Evolutionary conservation across 2,113 vertebrate species (phyloP), one percentile per base, ranked within the genome.

Genomic region (Hyla sarda): DNA sequence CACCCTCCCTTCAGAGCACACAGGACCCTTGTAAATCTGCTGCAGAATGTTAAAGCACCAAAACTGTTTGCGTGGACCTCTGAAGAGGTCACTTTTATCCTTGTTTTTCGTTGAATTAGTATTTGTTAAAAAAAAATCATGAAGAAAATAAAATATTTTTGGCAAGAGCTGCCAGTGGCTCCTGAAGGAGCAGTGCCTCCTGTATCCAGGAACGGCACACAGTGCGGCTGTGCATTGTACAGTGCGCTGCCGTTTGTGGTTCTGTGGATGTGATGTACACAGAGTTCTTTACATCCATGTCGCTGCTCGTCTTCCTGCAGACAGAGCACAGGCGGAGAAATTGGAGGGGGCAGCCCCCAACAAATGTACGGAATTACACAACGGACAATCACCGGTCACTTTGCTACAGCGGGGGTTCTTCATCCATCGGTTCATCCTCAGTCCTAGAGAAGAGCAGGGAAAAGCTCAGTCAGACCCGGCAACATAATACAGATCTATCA

Each of bases 351-450:
- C 94, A 93, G 88, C 75, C 67, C 77, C 85, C 85, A 81, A 62
- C 65, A 87, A 82, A 92, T 92, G 96, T 93, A 82, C 90, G 93
- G 93, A 95, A 91, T 88, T 88, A 94, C 95, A 89, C 87, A 93
- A 84, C 90, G 89, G 93, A 93, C 87, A 87, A 54, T 87, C 89
- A 90, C 86, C 88, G 88, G 90, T 85, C 1, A 0, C 25, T 87
- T 76, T 88, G 93, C 96, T 98, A 98, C 97, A 99, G 94, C 1
- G 96, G 95, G 84, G 95, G 95, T 85, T 98, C 98, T 89, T 98
- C 97, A 88, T 99, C 97, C 98, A 99, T 99, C 8, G 98, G 98
- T 62, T 99, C 98, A 71, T 98, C 97, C 21, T 97, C 96, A 0
- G 95, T 89, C 87, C 98, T 99, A 0, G 54, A 85, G 56, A 0